Conservation (phyloP, 2,797 vertebrate species). For the Smutsia gigantea region DNA sequence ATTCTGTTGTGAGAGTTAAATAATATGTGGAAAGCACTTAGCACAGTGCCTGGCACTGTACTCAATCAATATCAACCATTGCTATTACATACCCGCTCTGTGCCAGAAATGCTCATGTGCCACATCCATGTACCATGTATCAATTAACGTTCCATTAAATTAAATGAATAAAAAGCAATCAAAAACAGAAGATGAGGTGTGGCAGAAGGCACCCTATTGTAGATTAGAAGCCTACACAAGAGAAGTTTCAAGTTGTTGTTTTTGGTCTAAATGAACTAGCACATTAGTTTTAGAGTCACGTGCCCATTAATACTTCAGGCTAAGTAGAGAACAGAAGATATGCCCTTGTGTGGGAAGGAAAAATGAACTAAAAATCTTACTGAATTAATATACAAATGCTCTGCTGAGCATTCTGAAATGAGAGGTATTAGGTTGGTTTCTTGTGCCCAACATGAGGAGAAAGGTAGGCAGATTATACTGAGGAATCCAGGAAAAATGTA, state of each 20-base stretch:
- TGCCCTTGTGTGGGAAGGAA: background rate
- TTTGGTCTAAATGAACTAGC: background rate
- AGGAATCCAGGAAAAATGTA: constrained; percentile 5
- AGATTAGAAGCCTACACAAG: background rate
- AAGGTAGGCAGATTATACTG: background rate
- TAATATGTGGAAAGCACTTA: background rate
- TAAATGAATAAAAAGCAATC: background rate
- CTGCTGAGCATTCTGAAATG: background rate
- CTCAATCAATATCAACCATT: background rate
- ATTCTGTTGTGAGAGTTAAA: background rate
- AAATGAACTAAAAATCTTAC: background rate
- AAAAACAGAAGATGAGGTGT: background rate
- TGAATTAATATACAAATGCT: background rate
- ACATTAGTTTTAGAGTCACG: background rate
- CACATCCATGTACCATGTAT: no score
- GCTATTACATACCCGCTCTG: background rate
- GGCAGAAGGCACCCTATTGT: background rate
- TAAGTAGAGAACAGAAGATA: background rate
- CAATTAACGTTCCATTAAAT: background rate
- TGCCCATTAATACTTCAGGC: background rate
- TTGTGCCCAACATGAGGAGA: background rate
- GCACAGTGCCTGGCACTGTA: background rate
- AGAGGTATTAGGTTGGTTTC: background rate
- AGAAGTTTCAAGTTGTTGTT: background rate
- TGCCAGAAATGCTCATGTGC: background rate